These are phyloP conservation scores for Brachypterus glaber DNA, from an alignment of 2,888 invertebrate genomes.

Conservation along the genomic window DNA sequence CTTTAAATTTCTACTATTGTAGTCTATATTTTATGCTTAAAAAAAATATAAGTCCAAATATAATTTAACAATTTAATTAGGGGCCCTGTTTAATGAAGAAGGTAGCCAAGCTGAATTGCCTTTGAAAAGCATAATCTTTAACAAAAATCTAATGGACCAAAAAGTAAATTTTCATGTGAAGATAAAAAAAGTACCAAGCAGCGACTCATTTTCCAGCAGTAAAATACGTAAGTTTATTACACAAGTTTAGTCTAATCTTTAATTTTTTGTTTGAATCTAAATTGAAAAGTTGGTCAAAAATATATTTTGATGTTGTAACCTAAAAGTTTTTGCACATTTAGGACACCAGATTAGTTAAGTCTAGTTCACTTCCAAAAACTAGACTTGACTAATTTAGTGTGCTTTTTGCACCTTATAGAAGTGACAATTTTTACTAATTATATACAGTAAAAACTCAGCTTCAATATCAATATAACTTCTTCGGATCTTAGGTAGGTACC, in stretches of 20 bases:
- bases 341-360: no score
- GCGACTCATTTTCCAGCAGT: conserved; percentile 32
- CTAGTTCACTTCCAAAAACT: background rate
- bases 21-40: conserved; percentile 1
- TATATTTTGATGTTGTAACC: no score
- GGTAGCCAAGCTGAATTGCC: conserved; percentile 49
- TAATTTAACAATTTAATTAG: conserved; percentile 18
- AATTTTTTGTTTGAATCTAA: no score
- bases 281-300: no score
- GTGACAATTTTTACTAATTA: no score
- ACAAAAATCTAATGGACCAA: conserved; percentile 36
- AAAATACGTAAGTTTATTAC: conserved; percentile 31
- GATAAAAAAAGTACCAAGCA: conserved; percentile 26
- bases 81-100: conserved; percentile 39
- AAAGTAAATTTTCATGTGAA: conserved; percentile 25
- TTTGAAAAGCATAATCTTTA: conserved; percentile 48
- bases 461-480: no score
- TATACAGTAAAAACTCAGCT: no score
- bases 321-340: no score
- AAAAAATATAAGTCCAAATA: conserved; percentile 2
- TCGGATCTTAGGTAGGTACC: no score
- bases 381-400: conserved; percentile 3
- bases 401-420: no score
- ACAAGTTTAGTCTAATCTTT: background rate
- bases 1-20: background rate